A percentile compares a stretch with the other conserved stretches of the same genome.
phyloP scores from a whole-genome alignment of 2,888 invertebrate species.

The Lasioglossum zephyrum region DNA sequence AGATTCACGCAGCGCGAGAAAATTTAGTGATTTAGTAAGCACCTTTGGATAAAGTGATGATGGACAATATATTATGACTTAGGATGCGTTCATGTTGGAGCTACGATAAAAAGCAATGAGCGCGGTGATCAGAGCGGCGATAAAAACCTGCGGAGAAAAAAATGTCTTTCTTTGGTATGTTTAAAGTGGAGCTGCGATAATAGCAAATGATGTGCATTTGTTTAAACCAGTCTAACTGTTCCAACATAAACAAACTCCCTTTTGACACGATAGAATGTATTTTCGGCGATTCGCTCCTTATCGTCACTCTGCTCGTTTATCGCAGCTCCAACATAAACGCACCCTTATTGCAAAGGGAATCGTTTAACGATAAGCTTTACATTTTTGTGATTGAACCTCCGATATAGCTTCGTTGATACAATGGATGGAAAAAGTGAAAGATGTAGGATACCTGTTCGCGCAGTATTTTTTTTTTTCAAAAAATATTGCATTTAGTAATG shows the following conservation, averaged over 20 bases:
- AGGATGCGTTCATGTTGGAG: slow-evolving; percentile 3
- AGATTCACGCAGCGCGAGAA: slow-evolving; percentile 65
- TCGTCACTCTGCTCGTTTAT: background rate
- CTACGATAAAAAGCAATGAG: background rate
- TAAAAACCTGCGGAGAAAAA: background rate
- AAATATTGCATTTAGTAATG: slow-evolving; percentile 59
- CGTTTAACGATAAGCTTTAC: slow-evolving; percentile 71
- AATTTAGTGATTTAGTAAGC: slow-evolving; percentile 71
- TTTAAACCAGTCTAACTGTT: background rate
- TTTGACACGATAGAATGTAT: background rate
- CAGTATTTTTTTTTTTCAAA: slow-evolving; percentile 53
- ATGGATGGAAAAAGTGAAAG: slow-evolving; percentile 59
- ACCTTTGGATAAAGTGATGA: slow-evolving; percentile 71
- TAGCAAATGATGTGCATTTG: background rate
- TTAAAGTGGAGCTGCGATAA: slow-evolving; percentile 5
- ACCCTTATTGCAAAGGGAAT: slow-evolving; percentile 66
- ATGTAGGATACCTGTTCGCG: slow-evolving; percentile 66
- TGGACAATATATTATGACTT: slow-evolving; percentile 63
- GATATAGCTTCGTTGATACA: slow-evolving; percentile 58
- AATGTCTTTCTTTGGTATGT: background rate
- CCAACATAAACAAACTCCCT: background rate
- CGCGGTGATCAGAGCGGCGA: background rate
- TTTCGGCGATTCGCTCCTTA: background rate
- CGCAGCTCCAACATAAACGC: slow-evolving; percentile 5
- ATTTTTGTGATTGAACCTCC: slow-evolving; percentile 66